Percentiles rank a stretch among this genome's conserved stretches.
Evolutionary conservation across 2,113 vertebrate genomes (phyloP).

Genomic region (Ginglymostoma cirratum): DNA sequence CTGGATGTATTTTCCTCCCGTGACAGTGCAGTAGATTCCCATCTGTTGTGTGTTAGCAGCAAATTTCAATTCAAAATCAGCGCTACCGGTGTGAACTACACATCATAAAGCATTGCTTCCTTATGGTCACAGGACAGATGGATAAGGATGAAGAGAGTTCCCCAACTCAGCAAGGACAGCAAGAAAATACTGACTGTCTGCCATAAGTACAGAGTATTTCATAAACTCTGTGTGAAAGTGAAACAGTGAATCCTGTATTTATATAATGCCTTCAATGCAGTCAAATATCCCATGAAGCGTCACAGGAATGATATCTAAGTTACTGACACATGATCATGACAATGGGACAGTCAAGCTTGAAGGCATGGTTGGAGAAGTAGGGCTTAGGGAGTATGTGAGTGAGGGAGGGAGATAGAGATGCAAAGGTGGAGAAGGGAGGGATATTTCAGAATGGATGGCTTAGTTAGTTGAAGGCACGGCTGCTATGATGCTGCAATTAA

Average conservation of each 20-base stretch:
- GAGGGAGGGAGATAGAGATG: background rate
- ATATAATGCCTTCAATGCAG: background rate
- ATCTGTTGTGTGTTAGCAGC: background rate
- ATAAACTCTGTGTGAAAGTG: no score
- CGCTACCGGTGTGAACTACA: background rate
- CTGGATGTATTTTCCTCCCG: background rate
- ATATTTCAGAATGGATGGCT: background rate
- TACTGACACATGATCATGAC: background rate
- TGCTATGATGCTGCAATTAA: background rate
- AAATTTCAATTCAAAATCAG: background rate
- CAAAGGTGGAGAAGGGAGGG: background rate
- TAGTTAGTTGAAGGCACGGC: background rate
- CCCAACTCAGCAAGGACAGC: background rate
- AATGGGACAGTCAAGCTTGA: background rate
- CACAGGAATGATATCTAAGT: background rate
- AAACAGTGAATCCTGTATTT: background rate
- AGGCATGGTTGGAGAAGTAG: background rate
- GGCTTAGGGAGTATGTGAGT: background rate
- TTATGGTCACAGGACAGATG: background rate
- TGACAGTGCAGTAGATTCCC: background rate
- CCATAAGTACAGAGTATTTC: background rate
- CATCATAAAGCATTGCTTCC: background rate
- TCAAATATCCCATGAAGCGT: background rate
- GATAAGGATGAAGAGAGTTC: background rate
- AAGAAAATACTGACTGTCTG: background rate